Evolutionary conservation across 2,797 vertebrate species (phyloP).

Genomic region (Sandelia bainsii): DNA sequence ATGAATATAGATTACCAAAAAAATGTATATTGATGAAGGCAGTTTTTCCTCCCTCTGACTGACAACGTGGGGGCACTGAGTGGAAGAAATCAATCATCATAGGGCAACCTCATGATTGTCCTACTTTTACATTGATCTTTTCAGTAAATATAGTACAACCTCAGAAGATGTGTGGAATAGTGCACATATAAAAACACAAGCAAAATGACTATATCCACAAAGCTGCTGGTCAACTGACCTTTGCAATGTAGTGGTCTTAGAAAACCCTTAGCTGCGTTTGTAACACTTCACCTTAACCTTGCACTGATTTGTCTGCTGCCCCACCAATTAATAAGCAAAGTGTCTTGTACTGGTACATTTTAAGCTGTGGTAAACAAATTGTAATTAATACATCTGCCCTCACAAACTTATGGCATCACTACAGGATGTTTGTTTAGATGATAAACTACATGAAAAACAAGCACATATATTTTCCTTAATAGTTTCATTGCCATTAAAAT

Average conservation of each 20-base stretch:
- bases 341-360: constrained; percentile 13
- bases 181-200: constrained; percentile 2
- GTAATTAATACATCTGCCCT: constrained; percentile 41
- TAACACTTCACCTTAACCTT: constrained; percentile 10
- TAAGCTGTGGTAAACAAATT: constrained; percentile 36
- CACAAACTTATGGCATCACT: constrained; percentile 42
- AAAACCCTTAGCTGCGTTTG: constrained; percentile 3
- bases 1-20: constrained; percentile 75
- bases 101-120: constrained; percentile 55
- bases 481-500: constrained; percentile 56
- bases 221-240: constrained; percentile 7
- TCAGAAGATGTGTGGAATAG: not conserved
- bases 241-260: not conserved
- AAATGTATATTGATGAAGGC: constrained; percentile 75
- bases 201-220: no score
- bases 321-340: constrained; percentile 20
- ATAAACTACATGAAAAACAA: constrained; percentile 59
- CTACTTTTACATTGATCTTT: constrained; percentile 36
- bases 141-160: constrained; percentile 4
- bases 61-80: constrained; percentile 57
- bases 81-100: constrained; percentile 69
- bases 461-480: constrained; percentile 47
- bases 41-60: constrained; percentile 59
- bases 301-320: constrained; percentile 13
- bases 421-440: constrained; percentile 38